Percentiles rank a stretch among this genome's conserved stretches.
These are phyloP conservation scores for Mongoloraphidia duomilia DNA, from an alignment of 2,888 invertebrate species.

Conservation along the genomic window DNA sequence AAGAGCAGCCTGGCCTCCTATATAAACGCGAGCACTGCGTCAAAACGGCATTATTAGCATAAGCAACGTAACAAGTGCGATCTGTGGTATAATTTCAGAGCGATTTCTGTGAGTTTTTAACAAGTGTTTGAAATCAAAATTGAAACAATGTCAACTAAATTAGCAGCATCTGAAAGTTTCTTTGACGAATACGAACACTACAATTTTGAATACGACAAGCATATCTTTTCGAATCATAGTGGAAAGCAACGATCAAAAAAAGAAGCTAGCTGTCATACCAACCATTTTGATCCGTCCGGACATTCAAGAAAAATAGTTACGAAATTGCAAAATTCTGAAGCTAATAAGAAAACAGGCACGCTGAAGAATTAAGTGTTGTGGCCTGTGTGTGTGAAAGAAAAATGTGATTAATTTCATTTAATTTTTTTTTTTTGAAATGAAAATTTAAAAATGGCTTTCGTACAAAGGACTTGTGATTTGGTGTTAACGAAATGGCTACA, in stretches of 20 bases:
- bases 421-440: too few relatives aligned
- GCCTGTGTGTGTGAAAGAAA: too few relatives aligned
- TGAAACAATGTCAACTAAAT: conserved; percentile 7
- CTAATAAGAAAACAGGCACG: conserved; percentile 49
- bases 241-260: conserved; percentile 85
- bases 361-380: conserved; percentile 18
- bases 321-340: conserved; percentile 72
- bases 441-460: too few relatives aligned
- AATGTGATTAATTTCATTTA: too few relatives aligned
- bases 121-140: background rate
- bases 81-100: too few relatives aligned
- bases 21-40: conserved; percentile 4
- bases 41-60: conserved; percentile 7
- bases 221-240: conserved; percentile 71
- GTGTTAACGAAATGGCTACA: too few relatives aligned
- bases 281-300: conserved; percentile 83
- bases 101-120: too few relatives aligned
- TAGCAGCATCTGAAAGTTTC: conserved; percentile 67
- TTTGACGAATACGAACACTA: conserved; percentile 89
- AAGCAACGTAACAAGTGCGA: background rate
- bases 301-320: conserved; percentile 85
- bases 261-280: conserved; percentile 77
- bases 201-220: conserved; percentile 87
- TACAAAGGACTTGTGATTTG: too few relatives aligned
- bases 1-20: background rate